Conservation (phyloP, 92 coral and sea anemone genomes). For the Epizoanthus stellaris region DNA sequence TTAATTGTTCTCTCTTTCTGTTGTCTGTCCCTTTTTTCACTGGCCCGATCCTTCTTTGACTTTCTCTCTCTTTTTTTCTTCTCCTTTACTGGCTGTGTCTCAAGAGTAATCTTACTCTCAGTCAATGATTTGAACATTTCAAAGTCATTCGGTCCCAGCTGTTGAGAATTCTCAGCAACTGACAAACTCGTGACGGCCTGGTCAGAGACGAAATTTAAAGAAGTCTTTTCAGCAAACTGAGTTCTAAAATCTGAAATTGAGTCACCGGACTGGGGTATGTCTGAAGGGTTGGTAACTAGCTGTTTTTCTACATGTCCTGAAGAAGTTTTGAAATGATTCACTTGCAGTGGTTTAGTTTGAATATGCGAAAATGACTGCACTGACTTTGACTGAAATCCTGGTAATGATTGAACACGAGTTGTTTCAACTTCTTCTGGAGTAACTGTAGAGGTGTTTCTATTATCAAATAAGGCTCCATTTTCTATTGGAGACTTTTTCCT, state of each 20-base stretch:
- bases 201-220: not conserved
- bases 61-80: constrained; percentile 31
- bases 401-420: constrained; percentile 28
- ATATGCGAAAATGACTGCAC: constrained; percentile 1
- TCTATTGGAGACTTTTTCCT: not conserved
- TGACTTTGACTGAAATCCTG: constrained; percentile 26
- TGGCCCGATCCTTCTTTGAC: constrained; percentile 9
- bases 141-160: too few relatives aligned
- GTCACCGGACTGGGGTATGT: not conserved
- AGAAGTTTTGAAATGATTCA: not conserved
- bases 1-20: not conserved
- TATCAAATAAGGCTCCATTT: not conserved
- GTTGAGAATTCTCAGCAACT: not conserved
- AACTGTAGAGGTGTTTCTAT: not conserved
- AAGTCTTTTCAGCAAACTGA: not conserved
- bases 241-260: not conserved
- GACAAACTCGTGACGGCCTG: not conserved
- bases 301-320: not conserved
- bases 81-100: not conserved
- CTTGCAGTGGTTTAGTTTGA: not conserved
- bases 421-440: constrained; percentile 39
- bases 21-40: constrained; percentile 2
- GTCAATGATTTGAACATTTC: not conserved
- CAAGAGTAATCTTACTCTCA: not conserved
- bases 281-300: not conserved